Evolutionary conservation across 2,888 invertebrate genomes (phyloP).

Genomic region (Vesta saturnalis): DNA sequence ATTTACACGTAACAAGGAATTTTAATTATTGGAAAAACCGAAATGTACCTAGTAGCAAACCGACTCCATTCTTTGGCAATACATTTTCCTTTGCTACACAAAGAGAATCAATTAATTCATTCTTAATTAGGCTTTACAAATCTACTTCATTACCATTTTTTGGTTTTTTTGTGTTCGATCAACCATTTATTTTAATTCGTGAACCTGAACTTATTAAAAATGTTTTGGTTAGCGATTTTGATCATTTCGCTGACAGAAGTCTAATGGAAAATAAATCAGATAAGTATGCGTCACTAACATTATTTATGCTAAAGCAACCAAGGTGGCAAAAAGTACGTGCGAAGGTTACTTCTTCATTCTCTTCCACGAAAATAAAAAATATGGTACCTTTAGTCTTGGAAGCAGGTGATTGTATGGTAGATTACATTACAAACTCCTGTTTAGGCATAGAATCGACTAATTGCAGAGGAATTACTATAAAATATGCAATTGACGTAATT

Average conservation of each 20-base stretch:
- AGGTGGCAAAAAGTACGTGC: conserved; percentile 64
- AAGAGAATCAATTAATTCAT: conserved; percentile 50
- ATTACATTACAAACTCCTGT: conserved; percentile 58
- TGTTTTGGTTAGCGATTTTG: conserved; percentile 61
- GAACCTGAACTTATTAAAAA: conserved; percentile 62
- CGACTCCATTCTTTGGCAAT: conserved; percentile 55
- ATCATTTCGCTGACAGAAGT: conserved; percentile 61
- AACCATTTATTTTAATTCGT: conserved; percentile 60
- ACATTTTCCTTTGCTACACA: conserved; percentile 51
- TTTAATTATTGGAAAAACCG: conserved; percentile 57
- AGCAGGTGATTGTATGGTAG: conserved; percentile 51
- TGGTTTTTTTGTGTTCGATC: conserved; percentile 62
- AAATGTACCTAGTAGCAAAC: conserved; percentile 54
- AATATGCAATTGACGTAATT: conserved; percentile 62
- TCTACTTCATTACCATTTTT: conserved; percentile 50
- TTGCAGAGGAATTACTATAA: conserved; percentile 55
- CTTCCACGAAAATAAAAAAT: conserved; percentile 64
- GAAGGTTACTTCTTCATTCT: conserved; percentile 65
- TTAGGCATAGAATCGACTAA: conserved; percentile 48
- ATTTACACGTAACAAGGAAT: no score
- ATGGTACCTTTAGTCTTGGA: conserved; percentile 62
- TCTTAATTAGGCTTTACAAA: conserved; percentile 49
- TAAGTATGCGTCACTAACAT: conserved; percentile 57
- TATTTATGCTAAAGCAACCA: conserved; percentile 60
- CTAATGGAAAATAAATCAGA: conserved; percentile 59